Conservation (phyloP, 2,888 invertebrate genomes). For the Callinectes sapidus region DNA sequence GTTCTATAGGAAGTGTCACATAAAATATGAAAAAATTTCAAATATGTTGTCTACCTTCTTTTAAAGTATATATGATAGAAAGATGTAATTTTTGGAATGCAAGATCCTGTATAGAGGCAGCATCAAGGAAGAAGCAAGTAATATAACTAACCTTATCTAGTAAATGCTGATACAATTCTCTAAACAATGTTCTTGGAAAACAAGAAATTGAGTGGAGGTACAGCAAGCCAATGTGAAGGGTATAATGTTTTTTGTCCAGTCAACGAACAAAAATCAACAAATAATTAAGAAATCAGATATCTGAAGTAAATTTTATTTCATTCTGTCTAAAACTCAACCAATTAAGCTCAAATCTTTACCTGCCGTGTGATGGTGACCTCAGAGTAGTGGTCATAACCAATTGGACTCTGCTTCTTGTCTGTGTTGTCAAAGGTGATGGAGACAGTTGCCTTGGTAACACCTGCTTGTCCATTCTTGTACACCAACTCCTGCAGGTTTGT, state of each 20-base stretch:
- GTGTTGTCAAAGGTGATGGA: conserved; percentile 96
- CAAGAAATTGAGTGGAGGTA: not conserved
- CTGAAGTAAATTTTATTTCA: not conserved
- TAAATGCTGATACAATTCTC: too few species aligned
- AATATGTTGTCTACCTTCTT: too few species aligned
- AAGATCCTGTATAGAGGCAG: too few species aligned
- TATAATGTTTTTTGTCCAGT: not conserved
- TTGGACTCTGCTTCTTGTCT: conserved; percentile 87
- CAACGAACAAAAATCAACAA: not conserved
- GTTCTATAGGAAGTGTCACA: too few species aligned
- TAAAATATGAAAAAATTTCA: too few species aligned
- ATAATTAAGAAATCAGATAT: not conserved
- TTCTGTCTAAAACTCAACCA: not conserved
- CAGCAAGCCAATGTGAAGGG: too few species aligned
- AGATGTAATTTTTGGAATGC: too few species aligned
- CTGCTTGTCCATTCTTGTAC: conserved; percentile 98
- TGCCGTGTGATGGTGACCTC: conserved; percentile 96
- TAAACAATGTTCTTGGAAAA: not conserved
- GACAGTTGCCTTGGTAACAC: conserved; percentile 95
- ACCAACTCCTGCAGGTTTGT: conserved; percentile 94
- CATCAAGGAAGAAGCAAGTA: too few species aligned
- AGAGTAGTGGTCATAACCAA: conserved; percentile 92
- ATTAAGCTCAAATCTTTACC: conserved; percentile 77
- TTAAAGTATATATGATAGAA: too few species aligned
- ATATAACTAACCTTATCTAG: too few species aligned